A percentile compares a stretch with the other conserved stretches of the same genome.
These are phyloP conservation scores for Thalassarche chlororhynchos DNA, from an alignment of 2,113 vertebrate genomes.

Conservation along the genomic window DNA sequence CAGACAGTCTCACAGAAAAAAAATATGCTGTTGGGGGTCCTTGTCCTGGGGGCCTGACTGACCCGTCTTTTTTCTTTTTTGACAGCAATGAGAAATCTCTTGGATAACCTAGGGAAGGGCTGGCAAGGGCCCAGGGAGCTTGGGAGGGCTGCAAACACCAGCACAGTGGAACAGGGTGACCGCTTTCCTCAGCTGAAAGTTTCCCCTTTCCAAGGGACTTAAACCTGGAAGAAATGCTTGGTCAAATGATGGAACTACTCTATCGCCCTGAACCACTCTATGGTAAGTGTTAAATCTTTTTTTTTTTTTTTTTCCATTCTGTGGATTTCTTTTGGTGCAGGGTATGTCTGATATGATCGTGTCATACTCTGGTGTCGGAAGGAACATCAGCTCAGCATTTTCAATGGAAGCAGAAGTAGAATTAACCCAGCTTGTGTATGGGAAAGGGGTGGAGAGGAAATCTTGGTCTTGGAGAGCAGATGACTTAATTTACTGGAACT, in stretches of 20 bases:
- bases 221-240: not conserved
- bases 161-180: not conserved
- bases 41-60: not conserved
- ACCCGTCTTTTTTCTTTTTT: not conserved
- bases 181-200: not conserved
- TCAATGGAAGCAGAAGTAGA: not conserved
- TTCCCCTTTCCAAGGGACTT: not conserved
- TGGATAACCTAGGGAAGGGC: not conserved
- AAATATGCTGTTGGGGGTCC: rapidly evolving
- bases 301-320: not conserved
- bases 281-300: not conserved
- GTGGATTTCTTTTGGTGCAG: not conserved
- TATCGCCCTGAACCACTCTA: not conserved
- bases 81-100: not conserved
- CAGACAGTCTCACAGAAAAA: not conserved
- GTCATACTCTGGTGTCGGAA: not conserved
- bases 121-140: not conserved
- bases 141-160: not conserved
- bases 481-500: not conserved
- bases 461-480: not conserved
- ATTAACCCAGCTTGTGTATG: not conserved
- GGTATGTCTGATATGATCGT: not conserved
- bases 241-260: not conserved
- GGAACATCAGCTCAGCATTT: not conserved
- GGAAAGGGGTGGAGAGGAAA: not conserved